These are phyloP conservation scores for Thalassophryne amazonica DNA, from an alignment of 2,797 vertebrate species.

Conservation along the genomic window DNA sequence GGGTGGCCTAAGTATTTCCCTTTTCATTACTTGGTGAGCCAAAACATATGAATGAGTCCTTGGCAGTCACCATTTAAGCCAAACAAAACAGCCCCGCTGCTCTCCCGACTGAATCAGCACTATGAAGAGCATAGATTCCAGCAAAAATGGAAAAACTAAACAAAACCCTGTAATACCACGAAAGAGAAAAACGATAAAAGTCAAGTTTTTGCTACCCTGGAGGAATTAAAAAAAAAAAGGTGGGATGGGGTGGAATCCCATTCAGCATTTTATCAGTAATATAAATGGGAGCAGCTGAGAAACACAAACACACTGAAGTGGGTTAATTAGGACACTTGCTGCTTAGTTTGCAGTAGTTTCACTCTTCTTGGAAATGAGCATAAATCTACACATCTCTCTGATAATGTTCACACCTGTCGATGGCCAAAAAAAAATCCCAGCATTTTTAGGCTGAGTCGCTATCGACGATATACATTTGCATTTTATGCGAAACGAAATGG, in stretches of 20 bases:
- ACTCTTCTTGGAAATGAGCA: conserved; percentile 33
- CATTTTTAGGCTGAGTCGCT: too few species aligned
- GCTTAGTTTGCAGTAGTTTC: conserved; percentile 51
- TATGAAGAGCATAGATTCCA: conserved; percentile 53
- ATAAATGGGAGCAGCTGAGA: conserved; percentile 68
- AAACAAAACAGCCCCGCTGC: conserved; percentile 57
- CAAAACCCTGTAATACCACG: conserved; percentile 72
- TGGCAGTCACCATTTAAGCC: conserved; percentile 32
- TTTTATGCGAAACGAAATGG: too few species aligned
- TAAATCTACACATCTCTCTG: too few species aligned
- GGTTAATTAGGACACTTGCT: conserved; percentile 63
- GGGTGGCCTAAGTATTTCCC: conserved; percentile 36
- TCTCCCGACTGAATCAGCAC: conserved; percentile 46
- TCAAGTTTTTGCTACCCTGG: conserved; percentile 54
- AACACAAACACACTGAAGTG: conserved; percentile 60
- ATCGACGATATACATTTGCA: too few species aligned
- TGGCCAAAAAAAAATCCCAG: too few species aligned
- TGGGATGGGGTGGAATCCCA: conserved; percentile 21
- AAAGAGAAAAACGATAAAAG: conserved; percentile 61
- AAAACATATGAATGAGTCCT: conserved; percentile 21
- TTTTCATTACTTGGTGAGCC: conserved; percentile 10
- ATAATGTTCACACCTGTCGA: too few species aligned
- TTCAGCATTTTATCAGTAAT: conserved; percentile 70
- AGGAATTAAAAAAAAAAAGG: conserved; percentile 58
- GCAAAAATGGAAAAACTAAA: too few species aligned